A percentile compares a stretch with the other conserved stretches of the same genome.
Evolutionary conservation across 2,797 vertebrate species (phyloP).

Genomic region (Lepus townsendii): DNA sequence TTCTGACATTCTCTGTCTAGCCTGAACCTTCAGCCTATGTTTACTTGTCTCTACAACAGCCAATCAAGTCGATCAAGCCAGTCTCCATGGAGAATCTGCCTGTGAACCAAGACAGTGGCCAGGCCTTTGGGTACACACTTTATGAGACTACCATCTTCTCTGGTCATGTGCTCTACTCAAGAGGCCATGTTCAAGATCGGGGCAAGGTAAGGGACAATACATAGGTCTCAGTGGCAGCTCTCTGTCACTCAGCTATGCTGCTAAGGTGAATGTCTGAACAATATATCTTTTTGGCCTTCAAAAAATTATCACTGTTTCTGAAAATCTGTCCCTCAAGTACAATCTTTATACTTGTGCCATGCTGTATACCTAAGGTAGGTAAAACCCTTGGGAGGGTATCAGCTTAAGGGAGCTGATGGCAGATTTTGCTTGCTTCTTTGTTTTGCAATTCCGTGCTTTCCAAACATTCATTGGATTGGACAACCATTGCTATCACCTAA

Average conservation of each 20-base stretch:
- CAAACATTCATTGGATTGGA: too few relatives aligned
- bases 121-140: conserved; percentile 91
- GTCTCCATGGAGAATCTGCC: conserved; percentile 92
- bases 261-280: not conserved
- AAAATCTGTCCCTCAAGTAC: not conserved
- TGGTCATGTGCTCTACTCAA: conserved; percentile 89
- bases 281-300: not conserved
- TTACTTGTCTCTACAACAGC: conserved; percentile 76
- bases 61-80: conserved; percentile 86
- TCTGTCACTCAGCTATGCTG: not conserved
- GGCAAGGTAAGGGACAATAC: conserved; percentile 86
- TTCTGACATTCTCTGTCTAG: not conserved
- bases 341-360: not conserved
- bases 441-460: too few relatives aligned
- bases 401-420: not conserved
- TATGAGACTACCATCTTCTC: conserved; percentile 90
- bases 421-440: too few relatives aligned
- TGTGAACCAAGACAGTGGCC: conserved; percentile 89
- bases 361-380: too few relatives aligned
- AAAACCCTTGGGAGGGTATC: fast-evolving
- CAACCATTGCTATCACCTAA: too few relatives aligned
- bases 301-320: not conserved
- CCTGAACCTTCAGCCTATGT: not conserved
- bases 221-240: not conserved
- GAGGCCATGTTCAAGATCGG: conserved; percentile 88